phyloP scores from a whole-genome alignment of 2,113 vertebrate species.

The human region DNA sequence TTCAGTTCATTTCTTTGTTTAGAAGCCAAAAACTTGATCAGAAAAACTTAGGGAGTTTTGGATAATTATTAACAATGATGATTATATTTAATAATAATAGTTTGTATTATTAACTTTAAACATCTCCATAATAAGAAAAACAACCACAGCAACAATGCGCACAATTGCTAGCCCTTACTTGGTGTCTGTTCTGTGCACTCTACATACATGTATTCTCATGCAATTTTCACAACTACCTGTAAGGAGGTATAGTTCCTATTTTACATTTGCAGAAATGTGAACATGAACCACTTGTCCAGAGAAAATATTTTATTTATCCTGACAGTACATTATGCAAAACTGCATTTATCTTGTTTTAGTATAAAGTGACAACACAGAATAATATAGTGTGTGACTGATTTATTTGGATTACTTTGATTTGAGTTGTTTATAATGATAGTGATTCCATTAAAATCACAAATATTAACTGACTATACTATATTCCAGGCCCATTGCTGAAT shows the following conservation, averaged over 20 bases:
- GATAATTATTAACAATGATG: constrained; percentile 3
- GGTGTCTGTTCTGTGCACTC: neutral
- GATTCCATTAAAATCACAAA: constrained; percentile 32
- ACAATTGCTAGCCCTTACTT: neutral
- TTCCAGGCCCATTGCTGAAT: neutral
- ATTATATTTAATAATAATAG: neutral
- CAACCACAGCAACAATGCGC: neutral
- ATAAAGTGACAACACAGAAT: neutral
- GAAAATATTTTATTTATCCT: constrained; percentile 26
- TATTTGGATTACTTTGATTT: constrained; percentile 28
- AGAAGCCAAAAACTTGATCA: neutral
- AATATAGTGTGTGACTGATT: neutral
- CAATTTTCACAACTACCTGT: neutral
- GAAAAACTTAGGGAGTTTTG: neutral
- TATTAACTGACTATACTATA: neutral
- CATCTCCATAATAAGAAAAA: neutral
- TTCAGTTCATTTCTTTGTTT: constrained; percentile 10
- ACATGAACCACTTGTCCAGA: neutral
- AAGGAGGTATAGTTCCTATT: neutral
- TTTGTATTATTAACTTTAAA: neutral
- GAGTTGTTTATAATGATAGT: neutral
- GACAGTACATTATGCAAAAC: neutral
- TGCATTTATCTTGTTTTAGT: neutral
- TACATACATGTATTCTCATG: neutral
- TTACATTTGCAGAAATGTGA: neutral